These are phyloP conservation scores for Sminthurinus aureus DNA, from an alignment of 2,888 invertebrate species.

Conservation along the genomic window DNA sequence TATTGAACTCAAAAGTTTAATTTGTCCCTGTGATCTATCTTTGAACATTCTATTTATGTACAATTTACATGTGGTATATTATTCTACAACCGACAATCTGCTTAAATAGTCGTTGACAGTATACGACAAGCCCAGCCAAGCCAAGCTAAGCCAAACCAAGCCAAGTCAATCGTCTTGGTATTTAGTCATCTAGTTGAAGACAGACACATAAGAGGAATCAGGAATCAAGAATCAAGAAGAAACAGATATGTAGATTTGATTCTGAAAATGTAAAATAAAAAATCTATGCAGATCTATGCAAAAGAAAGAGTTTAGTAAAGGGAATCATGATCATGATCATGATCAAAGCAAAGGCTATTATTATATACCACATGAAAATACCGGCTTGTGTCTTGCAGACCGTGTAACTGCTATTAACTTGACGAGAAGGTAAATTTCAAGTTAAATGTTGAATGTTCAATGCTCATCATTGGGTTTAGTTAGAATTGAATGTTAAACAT, in stretches of 20 bases:
- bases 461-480: background rate
- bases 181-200: background rate
- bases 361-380: background rate
- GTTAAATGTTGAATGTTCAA: constrained; percentile 21
- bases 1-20: no score
- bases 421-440: constrained; percentile 3
- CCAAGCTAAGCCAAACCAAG: no score
- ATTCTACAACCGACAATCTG: background rate
- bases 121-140: no score
- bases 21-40: no score
- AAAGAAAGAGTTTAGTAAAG: background rate
- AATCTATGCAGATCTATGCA: background rate
- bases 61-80: no score
- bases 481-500: background rate
- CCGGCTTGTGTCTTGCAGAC: constrained; percentile 37
- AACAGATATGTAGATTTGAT: no score
- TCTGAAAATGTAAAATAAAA: no score
- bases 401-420: constrained; percentile 26
- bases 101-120: background rate
- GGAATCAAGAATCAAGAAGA: background rate
- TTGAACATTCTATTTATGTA: no score
- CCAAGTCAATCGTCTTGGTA: background rate
- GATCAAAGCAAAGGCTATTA: background rate
- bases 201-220: background rate
- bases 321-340: no score